phyloP scores from a whole-genome alignment of 2,113 vertebrate genomes.

The Epinephelus moara region DNA sequence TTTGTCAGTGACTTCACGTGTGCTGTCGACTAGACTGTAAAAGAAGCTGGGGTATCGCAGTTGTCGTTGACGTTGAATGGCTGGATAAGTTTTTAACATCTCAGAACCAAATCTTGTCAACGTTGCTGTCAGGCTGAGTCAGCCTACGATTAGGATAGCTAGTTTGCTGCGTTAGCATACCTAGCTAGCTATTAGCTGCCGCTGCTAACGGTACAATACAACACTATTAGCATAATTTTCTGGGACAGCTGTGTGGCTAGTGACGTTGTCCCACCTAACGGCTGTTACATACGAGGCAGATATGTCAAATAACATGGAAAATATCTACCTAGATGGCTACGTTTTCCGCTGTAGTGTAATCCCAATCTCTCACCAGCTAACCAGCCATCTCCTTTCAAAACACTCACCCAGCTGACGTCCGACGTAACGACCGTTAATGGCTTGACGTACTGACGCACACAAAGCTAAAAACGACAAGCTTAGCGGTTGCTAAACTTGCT shows the following conservation, averaged over 20 bases:
- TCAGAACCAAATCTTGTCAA: not conserved
- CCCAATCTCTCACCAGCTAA: constrained; percentile 52
- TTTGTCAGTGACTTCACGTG: constrained; percentile 4
- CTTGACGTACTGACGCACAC: constrained; percentile 49
- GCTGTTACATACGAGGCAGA: not conserved
- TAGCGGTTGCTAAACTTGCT: not conserved
- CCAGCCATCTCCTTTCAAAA: constrained; percentile 77
- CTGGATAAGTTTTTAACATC: not conserved
- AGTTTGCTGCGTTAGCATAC: constrained; percentile 45
- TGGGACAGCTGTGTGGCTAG: not conserved
- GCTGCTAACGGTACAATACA: constrained; percentile 27
- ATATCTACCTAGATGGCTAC: constrained; percentile 37
- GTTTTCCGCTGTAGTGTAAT: constrained; percentile 60
- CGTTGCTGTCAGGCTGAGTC: constrained; percentile 37
- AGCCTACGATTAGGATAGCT: constrained; percentile 17
- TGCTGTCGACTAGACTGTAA: not conserved
- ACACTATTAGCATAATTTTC: not conserved
- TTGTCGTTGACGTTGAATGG: not conserved
- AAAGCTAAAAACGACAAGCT: not conserved
- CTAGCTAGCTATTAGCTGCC: constrained; percentile 60
- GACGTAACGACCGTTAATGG: constrained; percentile 44
- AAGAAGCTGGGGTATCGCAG: rapidly evolving
- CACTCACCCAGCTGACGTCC: constrained; percentile 70
- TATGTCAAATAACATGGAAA: not conserved
- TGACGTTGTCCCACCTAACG: not conserved